phyloP scores from a whole-genome alignment of 2,797 vertebrate species.

The Takifugu rubripes region DNA sequence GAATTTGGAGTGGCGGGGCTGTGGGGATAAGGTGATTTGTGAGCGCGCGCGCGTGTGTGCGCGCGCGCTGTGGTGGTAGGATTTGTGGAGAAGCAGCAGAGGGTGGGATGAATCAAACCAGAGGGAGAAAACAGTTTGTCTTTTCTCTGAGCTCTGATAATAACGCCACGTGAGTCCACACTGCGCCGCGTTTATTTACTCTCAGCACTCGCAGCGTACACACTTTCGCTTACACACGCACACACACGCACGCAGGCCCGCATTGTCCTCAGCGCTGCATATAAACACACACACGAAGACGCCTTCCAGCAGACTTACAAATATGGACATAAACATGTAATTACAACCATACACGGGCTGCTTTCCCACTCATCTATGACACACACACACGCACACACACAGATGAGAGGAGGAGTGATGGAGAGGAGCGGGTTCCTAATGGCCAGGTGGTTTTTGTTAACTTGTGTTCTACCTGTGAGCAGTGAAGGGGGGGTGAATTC shows the following conservation, averaged over 20 bases:
- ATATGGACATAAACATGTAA: slow-evolving; percentile 65
- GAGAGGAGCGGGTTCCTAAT: slow-evolving; percentile 45
- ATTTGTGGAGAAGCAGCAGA: slow-evolving; percentile 49
- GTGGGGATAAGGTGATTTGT: slow-evolving; percentile 31
- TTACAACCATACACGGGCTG: slow-evolving; percentile 54
- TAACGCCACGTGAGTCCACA: slow-evolving; percentile 72
- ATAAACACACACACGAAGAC: slow-evolving; percentile 29
- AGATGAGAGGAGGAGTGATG: slow-evolving; percentile 37
- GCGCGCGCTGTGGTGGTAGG: slow-evolving; percentile 45
- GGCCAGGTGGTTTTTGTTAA: slow-evolving; percentile 76
- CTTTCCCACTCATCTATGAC: slow-evolving; percentile 35
- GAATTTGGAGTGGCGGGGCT: slow-evolving; percentile 48
- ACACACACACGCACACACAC: slow-evolving; percentile 15
- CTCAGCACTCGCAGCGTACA: slow-evolving; percentile 74
- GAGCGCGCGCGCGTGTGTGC: slow-evolving; percentile 18
- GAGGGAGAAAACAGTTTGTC: slow-evolving; percentile 75
- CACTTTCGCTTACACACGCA: slow-evolving; percentile 55
- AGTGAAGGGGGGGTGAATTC: slow-evolving; percentile 25
- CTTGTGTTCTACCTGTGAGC: slow-evolving; percentile 61
- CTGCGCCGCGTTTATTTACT: slow-evolving; percentile 77
- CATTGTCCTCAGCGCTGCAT: slow-evolving; percentile 13
- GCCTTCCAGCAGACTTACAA: slow-evolving; percentile 55
- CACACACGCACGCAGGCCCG: slow-evolving; percentile 20
- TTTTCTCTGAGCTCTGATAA: slow-evolving; percentile 79
- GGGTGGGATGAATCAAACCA: slow-evolving; percentile 70